Conservation (phyloP, 2,113 vertebrate species). For the Cacatua alba region DNA sequence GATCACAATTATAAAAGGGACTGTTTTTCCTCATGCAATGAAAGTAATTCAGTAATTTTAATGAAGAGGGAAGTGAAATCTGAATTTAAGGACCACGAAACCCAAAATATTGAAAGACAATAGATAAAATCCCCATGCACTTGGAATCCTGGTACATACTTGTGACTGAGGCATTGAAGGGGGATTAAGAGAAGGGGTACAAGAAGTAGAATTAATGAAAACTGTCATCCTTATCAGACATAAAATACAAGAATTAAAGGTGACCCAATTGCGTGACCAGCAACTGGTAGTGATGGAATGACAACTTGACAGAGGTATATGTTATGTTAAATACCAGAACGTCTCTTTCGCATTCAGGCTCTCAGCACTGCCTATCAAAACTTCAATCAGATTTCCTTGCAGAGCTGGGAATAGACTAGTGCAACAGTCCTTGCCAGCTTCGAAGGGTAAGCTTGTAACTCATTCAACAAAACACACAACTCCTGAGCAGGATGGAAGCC, state of each 20-base stretch:
- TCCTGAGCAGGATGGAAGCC: not conserved
- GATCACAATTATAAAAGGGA: not conserved
- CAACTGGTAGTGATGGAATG: not conserved
- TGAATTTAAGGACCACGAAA: not conserved
- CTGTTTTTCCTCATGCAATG: not conserved
- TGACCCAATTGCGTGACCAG: not conserved
- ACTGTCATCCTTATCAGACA: not conserved
- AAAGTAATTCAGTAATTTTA: not conserved
- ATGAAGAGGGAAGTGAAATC: not conserved
- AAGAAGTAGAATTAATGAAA: not conserved
- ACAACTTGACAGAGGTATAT: not conserved
- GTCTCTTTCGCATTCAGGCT: not conserved
- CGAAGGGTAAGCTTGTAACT: not conserved
- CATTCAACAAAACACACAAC: not conserved
- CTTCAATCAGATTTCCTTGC: not conserved
- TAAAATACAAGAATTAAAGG: not conserved
- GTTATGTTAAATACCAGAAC: not conserved
- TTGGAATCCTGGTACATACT: not conserved
- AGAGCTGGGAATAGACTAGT: not conserved
- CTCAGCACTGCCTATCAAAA: not conserved
- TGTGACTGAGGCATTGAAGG: not conserved
- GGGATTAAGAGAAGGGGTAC: not conserved
- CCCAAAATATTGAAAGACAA: not conserved
- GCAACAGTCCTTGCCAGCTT: not conserved
- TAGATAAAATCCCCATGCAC: not conserved